Percentiles rank a stretch among this genome's conserved stretches.
These are phyloP conservation scores for Chaitophorus viminalis DNA, from an alignment of 2,888 invertebrate genomes.

Conservation along the genomic window DNA sequence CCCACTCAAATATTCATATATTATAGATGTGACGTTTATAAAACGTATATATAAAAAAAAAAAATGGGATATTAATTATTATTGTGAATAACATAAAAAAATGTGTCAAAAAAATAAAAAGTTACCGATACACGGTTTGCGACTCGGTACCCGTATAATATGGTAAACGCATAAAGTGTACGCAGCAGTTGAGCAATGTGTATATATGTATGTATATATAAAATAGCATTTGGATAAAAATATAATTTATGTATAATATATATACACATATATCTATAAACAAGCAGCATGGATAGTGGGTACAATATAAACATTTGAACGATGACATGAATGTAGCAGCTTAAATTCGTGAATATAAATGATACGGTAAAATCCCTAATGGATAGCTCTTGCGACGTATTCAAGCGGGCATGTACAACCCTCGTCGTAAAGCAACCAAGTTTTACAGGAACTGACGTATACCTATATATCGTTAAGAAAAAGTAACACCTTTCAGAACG, in stretches of 20 bases:
- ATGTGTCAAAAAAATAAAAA: too few relatives aligned
- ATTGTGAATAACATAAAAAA: too few relatives aligned
- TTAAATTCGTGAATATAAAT: not conserved
- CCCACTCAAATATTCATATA: too few relatives aligned
- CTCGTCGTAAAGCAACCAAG: not conserved
- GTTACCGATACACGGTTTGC: too few relatives aligned
- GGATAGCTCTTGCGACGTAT: not conserved
- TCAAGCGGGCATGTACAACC: not conserved
- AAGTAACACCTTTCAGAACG: not conserved
- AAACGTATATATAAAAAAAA: too few relatives aligned
- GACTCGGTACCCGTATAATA: too few relatives aligned
- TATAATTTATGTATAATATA: too few relatives aligned
- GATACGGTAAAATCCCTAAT: slow-evolving; percentile 1
- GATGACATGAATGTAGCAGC: not conserved
- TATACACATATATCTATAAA: not conserved
- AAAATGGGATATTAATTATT: too few relatives aligned
- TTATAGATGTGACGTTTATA: too few relatives aligned
- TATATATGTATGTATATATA: too few relatives aligned
- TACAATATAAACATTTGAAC: not conserved
- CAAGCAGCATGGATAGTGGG: not conserved
- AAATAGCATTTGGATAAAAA: too few relatives aligned
- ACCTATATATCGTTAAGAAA: not conserved
- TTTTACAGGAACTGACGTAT: not conserved
- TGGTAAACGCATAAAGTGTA: not conserved
- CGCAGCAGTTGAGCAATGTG: not conserved